Evolutionary conservation across 2,113 vertebrate species (phyloP).

Genomic region (Gorsachius goisagi): DNA sequence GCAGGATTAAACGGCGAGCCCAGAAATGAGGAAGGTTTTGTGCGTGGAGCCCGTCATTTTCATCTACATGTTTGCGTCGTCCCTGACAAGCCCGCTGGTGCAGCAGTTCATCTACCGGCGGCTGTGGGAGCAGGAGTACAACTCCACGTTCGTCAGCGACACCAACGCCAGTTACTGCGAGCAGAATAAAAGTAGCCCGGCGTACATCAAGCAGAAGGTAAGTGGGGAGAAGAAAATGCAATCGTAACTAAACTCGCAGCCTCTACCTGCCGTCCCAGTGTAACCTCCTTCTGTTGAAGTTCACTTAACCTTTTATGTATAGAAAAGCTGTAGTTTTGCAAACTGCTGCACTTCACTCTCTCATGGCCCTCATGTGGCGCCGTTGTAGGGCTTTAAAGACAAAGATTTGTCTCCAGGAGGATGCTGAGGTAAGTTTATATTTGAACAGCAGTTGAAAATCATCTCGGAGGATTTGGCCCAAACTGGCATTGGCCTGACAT

Average conservation of each 20-base stretch:
- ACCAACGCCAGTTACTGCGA: constrained; percentile 77
- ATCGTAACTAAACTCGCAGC: not conserved
- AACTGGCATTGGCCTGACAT: not conserved
- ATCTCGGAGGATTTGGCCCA: not conserved
- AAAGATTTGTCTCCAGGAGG: not conserved
- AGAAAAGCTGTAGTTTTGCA: not conserved
- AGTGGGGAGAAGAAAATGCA: not conserved
- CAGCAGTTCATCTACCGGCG: constrained; percentile 89
- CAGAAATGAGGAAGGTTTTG: constrained; percentile 77
- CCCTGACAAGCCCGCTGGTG: constrained; percentile 74
- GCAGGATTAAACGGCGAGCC: not conserved
- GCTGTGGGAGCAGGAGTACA: constrained; percentile 84
- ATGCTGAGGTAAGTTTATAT: not conserved
- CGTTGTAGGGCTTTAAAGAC: not conserved
- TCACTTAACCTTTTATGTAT: not conserved
- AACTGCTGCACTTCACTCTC: not conserved
- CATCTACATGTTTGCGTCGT: constrained; percentile 80
- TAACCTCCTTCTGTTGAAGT: not conserved
- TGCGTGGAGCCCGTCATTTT: constrained; percentile 88
- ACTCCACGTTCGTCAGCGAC: constrained; percentile 73
- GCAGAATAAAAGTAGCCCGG: constrained; percentile 68
- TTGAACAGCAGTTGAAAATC: not conserved
- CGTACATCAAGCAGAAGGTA: constrained; percentile 74
- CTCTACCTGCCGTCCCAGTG: not conserved
- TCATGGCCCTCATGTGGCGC: accelerated